These are phyloP conservation scores for Atethmia centrago DNA, from an alignment of 2,888 invertebrate species.

Conservation along the genomic window DNA sequence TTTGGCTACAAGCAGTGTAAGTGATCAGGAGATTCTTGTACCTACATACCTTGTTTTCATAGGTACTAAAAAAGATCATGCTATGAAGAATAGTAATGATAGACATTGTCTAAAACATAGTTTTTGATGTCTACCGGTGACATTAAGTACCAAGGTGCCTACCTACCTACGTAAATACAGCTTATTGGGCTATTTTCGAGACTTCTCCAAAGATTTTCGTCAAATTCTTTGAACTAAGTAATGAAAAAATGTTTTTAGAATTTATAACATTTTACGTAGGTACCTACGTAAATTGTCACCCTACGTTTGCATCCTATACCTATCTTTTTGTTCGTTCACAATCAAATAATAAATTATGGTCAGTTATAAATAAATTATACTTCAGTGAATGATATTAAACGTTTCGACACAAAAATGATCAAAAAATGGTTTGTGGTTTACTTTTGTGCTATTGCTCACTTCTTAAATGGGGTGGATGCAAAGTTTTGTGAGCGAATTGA, in stretches of 20 bases:
- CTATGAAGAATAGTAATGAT: background rate
- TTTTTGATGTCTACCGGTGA: background rate
- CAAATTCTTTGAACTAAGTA: background rate
- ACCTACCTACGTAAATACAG: background rate
- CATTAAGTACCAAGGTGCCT: background rate
- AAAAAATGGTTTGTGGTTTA: conserved; percentile 1
- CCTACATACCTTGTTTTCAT: background rate
- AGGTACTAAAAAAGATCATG: background rate
- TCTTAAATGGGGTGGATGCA: background rate
- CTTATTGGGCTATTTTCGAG: background rate
- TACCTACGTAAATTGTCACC: conserved; percentile 13
- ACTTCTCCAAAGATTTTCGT: background rate
- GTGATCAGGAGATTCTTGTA: background rate
- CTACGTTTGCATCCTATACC: conserved; percentile 12
- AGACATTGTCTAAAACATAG: background rate
- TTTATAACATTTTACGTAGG: background rate
- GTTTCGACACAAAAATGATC: conserved; percentile 19
- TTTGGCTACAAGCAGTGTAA: background rate
- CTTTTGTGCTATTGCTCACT: conserved; percentile 10
- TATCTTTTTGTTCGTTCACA: conserved; percentile 8
- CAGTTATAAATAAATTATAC: conserved; percentile 3
- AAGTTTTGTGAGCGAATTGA: conserved; percentile 23
- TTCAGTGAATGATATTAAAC: conserved; percentile 5
- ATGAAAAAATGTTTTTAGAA: background rate
- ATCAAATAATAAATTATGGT: background rate